These are phyloP conservation scores for Orientallactaga sibirica DNA, from an alignment of 2,797 vertebrate species.

Conservation along the genomic window DNA sequence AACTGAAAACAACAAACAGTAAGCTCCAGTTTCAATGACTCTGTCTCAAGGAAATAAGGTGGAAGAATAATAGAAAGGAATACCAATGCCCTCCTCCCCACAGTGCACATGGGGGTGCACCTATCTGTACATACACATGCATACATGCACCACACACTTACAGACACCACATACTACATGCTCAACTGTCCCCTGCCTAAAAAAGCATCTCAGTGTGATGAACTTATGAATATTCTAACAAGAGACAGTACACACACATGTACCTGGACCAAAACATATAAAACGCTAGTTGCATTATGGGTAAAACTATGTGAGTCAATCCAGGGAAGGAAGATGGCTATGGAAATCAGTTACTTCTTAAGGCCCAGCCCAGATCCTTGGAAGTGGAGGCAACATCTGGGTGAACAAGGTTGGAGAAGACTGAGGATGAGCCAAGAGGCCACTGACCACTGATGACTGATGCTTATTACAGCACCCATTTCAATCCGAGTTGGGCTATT, in stretches of 20 bases:
- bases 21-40: too few relatives aligned
- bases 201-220: background rate
- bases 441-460: rapidly evolving
- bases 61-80: too few relatives aligned
- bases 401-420: background rate
- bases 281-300: background rate
- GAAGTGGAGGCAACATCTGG: background rate
- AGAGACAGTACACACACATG: background rate
- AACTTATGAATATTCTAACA: background rate
- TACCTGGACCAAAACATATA: background rate
- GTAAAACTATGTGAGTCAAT: background rate
- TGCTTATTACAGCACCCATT: background rate
- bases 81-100: too few relatives aligned
- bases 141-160: background rate
- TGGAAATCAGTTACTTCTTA: background rate
- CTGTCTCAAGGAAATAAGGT: too few relatives aligned
- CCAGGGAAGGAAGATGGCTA: background rate
- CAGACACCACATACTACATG: too few relatives aligned
- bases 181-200: too few relatives aligned
- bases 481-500: background rate
- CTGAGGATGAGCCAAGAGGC: too few relatives aligned
- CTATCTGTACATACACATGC: background rate
- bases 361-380: background rate
- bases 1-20: too few relatives aligned
- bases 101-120: too few relatives aligned